phyloP scores from a whole-genome alignment of 1,140 invertebrate species.

The Lasioglossum baleicum region DNA sequence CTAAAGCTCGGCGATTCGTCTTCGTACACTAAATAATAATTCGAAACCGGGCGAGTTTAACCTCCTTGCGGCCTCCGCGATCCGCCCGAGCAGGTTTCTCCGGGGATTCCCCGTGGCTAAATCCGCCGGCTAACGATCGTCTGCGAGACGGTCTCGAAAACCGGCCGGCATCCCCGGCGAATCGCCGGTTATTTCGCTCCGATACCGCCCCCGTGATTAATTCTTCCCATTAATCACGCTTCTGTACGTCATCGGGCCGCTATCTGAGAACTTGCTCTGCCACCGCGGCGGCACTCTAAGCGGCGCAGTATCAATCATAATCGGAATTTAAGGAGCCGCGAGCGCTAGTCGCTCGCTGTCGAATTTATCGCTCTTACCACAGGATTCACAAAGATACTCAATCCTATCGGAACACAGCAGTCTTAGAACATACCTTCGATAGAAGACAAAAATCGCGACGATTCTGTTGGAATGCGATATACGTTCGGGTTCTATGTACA shows the following conservation, averaged over 20 bases:
- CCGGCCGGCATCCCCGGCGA: background rate
- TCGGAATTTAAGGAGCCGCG: background rate
- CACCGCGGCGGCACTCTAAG: background rate
- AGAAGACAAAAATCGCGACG: too few relatives aligned
- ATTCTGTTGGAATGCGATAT: too few relatives aligned
- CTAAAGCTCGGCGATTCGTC: constrained; percentile 41
- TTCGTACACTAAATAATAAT: constrained; percentile 53
- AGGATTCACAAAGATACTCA: too few relatives aligned
- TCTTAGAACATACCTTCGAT: too few relatives aligned
- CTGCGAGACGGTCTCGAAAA: background rate
- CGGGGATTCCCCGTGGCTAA: background rate
- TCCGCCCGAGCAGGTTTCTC: constrained; percentile 16
- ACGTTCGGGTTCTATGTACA: too few relatives aligned
- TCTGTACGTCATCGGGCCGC: background rate
- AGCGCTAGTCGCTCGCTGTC: too few relatives aligned
- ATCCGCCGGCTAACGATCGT: constrained; percentile 3
- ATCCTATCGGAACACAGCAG: too few relatives aligned
- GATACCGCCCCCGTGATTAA: constrained; percentile 4
- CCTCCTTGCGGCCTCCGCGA: constrained; percentile 5
- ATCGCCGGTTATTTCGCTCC: background rate
- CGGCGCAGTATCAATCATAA: constrained; percentile 13
- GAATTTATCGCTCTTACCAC: too few relatives aligned
- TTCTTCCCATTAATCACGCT: constrained; percentile 24
- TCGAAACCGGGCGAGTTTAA: constrained; percentile 34
- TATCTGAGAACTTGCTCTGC: constrained; percentile 12